Base-by-base conservation (phyloP, 2,888 invertebrate species). In the Brachynemurus nebulosus region DNA sequence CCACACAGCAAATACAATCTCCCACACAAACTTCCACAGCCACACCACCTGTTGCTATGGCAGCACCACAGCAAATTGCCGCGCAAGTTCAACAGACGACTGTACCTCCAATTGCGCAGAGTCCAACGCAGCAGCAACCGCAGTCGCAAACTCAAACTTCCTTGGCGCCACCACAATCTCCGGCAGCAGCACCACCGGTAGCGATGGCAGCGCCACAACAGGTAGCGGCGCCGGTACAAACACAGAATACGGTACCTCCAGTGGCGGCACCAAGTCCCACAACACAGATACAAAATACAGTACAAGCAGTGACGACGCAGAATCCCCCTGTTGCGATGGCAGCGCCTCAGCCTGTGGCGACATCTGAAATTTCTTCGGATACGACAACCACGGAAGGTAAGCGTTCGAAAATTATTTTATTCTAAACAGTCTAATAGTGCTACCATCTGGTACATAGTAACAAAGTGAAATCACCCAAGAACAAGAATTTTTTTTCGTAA, bases 11-110 rank as follows among this genome's bases (percentile, higher is more conserved):
- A 18, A 21, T n/a, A 9, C 35, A 34, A 35, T 4, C 51, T 40
- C 7, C 51, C 42, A 7, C 63, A 60, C 46, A 64, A 62, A 30
- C 48, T 53, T 5, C 51, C 52, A 30, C 54, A 53, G 33, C 40
- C 47, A 44, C 57, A 36, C 56, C 55, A 23, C 39, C 41, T 33
- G 25, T n/a, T 36, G 19, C 16, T 8, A 35, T 35, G 7, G 16
- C 21, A 7, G 27, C 44, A 11, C 37, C 38, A 23, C 44, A 37
- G 7, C 44, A 37, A 19, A 38, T 44, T 9, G 21, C 37, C 7
- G 19, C 35, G 1, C 7, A 34, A 14, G 4, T 12, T 25, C 38
- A 16, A 18, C 38, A 14, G 19, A n/a, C n/a, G n/a, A 12, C 30
- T 4, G 30, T 30, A 9, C 6, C 30, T 4, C 30, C 14, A 4